phyloP scores from a whole-genome alignment of 1,140 invertebrate species.

The Catajapyx aquilonaris region DNA sequence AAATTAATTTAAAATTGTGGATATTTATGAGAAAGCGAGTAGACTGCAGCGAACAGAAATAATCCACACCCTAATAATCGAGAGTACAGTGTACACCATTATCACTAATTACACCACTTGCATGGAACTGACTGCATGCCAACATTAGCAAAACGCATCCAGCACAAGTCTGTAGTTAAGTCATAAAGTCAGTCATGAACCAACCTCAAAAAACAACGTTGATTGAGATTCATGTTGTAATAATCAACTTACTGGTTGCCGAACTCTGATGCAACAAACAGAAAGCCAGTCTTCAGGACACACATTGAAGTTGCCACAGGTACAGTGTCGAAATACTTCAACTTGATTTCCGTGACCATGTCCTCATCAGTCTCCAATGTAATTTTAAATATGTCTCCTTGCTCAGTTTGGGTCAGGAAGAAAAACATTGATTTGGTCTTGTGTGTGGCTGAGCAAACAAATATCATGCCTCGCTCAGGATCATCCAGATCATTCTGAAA shows the following conservation, averaged over 20 bases:
- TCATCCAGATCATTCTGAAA: slow-evolving; percentile 93
- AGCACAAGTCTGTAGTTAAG: no score
- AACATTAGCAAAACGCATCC: no score
- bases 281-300: slow-evolving; percentile 94
- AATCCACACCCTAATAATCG: no score
- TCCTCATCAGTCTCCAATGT: slow-evolving; percentile 96
- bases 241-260: slow-evolving; percentile 85
- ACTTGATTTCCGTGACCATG: slow-evolving; percentile 94
- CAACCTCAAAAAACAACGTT: slow-evolving; percentile 1
- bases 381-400: slow-evolving; percentile 96
- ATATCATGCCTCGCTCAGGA: slow-evolving; percentile 96
- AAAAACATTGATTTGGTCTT: slow-evolving; percentile 99
- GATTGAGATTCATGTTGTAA: not conserved
- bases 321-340: slow-evolving; percentile 99
- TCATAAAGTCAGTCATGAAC: slow-evolving; percentile 10
- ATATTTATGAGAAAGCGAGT: no score
- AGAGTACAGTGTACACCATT: no score
- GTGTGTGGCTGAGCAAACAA: slow-evolving; percentile 96
- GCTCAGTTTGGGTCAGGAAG: slow-evolving; percentile 84
- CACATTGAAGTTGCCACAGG: slow-evolving; percentile 90
- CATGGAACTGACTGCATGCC: no score
- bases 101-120: no score
- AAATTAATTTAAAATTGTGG: no score
- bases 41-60: no score
- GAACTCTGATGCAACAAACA: slow-evolving; percentile 98